Base-by-base conservation (phyloP, 1,140 invertebrate species). In the Caenorhabditis brenneri region DNA sequence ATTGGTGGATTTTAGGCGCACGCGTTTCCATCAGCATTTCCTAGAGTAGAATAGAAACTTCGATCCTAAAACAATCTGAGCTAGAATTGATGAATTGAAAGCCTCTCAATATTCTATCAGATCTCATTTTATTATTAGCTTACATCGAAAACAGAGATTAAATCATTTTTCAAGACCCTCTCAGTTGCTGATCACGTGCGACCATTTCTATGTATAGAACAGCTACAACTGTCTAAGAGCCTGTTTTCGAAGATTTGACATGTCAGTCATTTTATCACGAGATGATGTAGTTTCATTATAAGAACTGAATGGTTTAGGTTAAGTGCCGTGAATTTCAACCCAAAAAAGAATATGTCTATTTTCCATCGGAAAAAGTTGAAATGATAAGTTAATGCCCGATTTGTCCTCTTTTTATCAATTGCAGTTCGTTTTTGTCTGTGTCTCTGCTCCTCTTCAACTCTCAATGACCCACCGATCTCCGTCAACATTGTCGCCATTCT, bases 401-500 rank as follows among this genome's bases (percentile, higher is more conserved):
- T 65, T 65, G 58, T 36, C 58, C 53, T 12, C 24, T n/a, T 9
- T 27, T 65, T 74, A 74, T 74, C 65, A 74, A 10, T 74, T 42
- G 65, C 65, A 74, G 65, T 74, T 46, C 65, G n/a, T 42, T 74
- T 74, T 22, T 36, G 7, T 42, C 36, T 74, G 9, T 31, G 42
- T 74, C 36, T 74, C 65, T 74, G 65, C 65, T 74, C 65, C 36
- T 74, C 65, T 42, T n/a, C 36, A 46, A 74, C 65, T 74, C 36
- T 42, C n/a, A 19, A 31, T 24, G 36, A 42, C 65, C 33, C 36
- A 74, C 33, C 36, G 36, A 74, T 42, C 65, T 74, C 29, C 36
- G 65, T 39, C 36, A 31, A 74, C 65, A 74, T 24, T 74, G 65
- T 74, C 65, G 33, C 65, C 65, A 74, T 42, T 74, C 65, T 74